Conservation (phyloP, 1,140 invertebrate species). For the Zophobas morio region DNA sequence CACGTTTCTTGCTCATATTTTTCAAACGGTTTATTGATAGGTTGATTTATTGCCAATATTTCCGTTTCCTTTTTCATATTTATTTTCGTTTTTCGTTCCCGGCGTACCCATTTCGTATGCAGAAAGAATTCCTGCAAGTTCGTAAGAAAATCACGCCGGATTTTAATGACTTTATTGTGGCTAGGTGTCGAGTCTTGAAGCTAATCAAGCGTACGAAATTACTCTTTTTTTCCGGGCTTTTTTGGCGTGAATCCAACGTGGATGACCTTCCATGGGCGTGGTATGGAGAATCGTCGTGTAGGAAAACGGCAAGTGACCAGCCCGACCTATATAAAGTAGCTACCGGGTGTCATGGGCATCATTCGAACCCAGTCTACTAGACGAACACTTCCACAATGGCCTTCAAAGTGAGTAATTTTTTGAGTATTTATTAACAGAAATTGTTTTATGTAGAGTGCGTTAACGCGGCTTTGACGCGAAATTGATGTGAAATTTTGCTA, state of each 20-base stretch:
- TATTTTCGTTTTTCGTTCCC: slow-evolving; percentile 12
- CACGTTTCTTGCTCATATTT: slow-evolving; percentile 35
- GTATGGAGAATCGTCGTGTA: slow-evolving; percentile 44
- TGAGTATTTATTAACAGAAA: not conserved
- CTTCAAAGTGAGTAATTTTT: slow-evolving; percentile 55
- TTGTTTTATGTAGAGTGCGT: not conserved
- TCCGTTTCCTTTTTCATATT: slow-evolving; percentile 30
- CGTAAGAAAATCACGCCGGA: not conserved
- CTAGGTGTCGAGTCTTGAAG: slow-evolving; percentile 5
- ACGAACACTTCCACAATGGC: slow-evolving; percentile 56
- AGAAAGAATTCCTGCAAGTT: too few relatives aligned
- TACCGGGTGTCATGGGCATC: slow-evolving; percentile 25
- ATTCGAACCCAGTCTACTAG: slow-evolving; percentile 34
- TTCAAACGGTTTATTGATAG: slow-evolving; percentile 32
- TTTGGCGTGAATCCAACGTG: slow-evolving; percentile 26
- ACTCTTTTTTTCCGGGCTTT: slow-evolving; percentile 18
- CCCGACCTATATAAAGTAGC: slow-evolving; percentile 46
- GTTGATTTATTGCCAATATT: slow-evolving; percentile 30
- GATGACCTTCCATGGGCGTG: slow-evolving; percentile 55
- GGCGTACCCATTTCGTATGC: slow-evolving; percentile 5
- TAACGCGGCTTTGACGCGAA: slow-evolving; percentile 2
- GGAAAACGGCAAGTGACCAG: slow-evolving; percentile 29
- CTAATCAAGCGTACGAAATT: slow-evolving; percentile 18
- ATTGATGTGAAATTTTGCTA: not conserved
- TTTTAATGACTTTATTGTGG: not conserved